Evolutionary conservation across 2,797 vertebrate species (phyloP).

Genomic region (Chelon labrosus): DNA sequence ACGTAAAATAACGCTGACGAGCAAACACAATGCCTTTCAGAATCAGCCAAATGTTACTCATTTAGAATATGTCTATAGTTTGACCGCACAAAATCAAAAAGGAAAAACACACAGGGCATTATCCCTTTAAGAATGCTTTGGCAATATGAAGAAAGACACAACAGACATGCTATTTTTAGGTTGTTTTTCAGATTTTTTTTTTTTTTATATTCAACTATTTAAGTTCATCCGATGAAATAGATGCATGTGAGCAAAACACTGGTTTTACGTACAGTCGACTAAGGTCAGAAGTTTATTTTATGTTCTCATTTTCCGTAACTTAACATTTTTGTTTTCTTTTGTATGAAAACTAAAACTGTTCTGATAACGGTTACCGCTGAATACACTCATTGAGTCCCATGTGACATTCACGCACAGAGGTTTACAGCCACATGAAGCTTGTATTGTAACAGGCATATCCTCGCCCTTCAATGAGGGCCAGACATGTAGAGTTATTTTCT

Average conservation of each 20-base stretch:
- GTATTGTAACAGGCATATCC: conserved; percentile 12
- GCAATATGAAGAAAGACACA: conserved; percentile 18
- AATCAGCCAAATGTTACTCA: conserved; percentile 56
- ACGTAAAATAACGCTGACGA: conserved; percentile 38
- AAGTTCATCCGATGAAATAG: conserved; percentile 30
- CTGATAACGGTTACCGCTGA: conserved; percentile 8
- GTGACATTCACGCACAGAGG: background rate
- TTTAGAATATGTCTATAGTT: conserved; percentile 33
- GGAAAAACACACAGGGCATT: conserved; percentile 35
- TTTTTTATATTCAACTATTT: conserved; percentile 22
- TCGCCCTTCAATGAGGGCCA: background rate
- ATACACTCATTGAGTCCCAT: background rate
- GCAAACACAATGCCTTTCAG: conserved; percentile 65
- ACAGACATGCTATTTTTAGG: background rate
- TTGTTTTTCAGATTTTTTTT: conserved; percentile 15
- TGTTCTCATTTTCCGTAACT: conserved; percentile 19
- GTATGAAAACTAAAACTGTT: no score
- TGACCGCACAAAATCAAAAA: background rate
- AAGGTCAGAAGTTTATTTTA: background rate
- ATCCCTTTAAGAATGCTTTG: conserved; percentile 59
- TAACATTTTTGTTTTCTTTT: background rate
- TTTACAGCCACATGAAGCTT: conserved; percentile 18
- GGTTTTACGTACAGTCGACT: conserved; percentile 43
- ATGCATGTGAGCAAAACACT: conserved; percentile 28
- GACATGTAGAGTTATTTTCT: conserved; percentile 47